Evolutionary conservation across 2,113 vertebrate species (phyloP).

Genomic region (Colistium nudipinnis): DNA sequence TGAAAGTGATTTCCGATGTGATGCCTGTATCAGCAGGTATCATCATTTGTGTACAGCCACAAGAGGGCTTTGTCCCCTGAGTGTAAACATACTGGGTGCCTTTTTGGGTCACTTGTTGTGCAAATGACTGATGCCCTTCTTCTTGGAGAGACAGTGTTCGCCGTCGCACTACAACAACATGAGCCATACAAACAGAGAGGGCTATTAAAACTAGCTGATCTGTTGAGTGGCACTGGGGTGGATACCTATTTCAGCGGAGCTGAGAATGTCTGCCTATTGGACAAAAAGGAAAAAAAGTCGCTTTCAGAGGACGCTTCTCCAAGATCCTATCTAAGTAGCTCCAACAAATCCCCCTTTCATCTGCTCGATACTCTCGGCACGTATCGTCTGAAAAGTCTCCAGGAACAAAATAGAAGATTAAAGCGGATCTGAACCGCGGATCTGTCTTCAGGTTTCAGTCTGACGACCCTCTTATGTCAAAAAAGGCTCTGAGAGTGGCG

Average conservation of each 20-base stretch:
- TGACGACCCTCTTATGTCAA: constrained; percentile 67
- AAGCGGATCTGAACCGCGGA: constrained; percentile 46
- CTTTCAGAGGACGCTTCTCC: constrained; percentile 46
- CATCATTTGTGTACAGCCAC: not conserved
- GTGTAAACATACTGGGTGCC: not conserved
- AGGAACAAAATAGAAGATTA: constrained; percentile 67
- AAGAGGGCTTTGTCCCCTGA: not conserved
- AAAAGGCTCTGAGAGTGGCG: constrained; percentile 74
- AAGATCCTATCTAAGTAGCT: constrained; percentile 39
- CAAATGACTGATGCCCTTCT: not conserved
- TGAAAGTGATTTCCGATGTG: not conserved
- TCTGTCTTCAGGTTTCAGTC: constrained; percentile 66
- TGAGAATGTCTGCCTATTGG: constrained; percentile 44
- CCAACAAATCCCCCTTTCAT: constrained; percentile 42
- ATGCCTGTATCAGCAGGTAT: not conserved
- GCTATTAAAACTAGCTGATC: constrained; percentile 36
- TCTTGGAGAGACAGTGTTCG: not conserved
- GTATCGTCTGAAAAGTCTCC: constrained; percentile 40
- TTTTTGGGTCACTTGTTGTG: not conserved
- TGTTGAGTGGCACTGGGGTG: constrained; percentile 1
- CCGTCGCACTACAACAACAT: not conserved
- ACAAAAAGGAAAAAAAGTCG: constrained; percentile 33
- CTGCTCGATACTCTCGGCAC: constrained; percentile 41
- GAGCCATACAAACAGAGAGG: constrained; percentile 1
- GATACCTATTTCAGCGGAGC: constrained; percentile 43